Percentiles rank a stretch among this genome's conserved stretches.
phyloP scores from a whole-genome alignment of 2,113 vertebrate species.

The Neolamprologus falcicula region DNA sequence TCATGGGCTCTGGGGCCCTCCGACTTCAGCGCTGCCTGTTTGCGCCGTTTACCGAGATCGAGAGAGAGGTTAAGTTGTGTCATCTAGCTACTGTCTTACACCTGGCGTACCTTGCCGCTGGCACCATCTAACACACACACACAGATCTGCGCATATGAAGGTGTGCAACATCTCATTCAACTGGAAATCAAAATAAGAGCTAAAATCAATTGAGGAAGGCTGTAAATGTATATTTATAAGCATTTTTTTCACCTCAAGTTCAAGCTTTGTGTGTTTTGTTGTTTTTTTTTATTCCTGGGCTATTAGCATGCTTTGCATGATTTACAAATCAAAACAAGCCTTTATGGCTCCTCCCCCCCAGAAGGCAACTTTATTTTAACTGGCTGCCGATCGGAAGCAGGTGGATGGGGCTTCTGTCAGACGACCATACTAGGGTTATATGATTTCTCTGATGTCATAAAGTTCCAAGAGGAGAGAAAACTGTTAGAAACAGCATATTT shows the following conservation, averaged over 20 bases:
- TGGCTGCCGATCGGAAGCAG: background rate
- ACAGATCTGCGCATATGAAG: background rate
- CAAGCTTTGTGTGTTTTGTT: background rate
- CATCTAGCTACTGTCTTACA: conserved; percentile 46
- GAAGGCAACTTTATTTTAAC: background rate
- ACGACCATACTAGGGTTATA: background rate
- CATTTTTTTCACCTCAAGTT: background rate
- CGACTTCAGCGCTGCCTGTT: conserved; percentile 32
- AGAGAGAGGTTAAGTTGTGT: conserved; percentile 62
- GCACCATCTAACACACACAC: conserved; percentile 1
- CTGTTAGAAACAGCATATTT: background rate
- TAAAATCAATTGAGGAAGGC: background rate
- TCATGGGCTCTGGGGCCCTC: conserved; percentile 51
- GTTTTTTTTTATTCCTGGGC: background rate
- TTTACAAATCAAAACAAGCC: background rate
- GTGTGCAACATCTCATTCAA: background rate
- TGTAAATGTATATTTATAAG: background rate
- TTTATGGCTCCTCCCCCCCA: background rate
- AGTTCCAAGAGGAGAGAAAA: background rate
- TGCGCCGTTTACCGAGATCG: conserved; percentile 47
- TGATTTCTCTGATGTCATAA: background rate
- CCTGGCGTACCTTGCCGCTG: conserved; percentile 49
- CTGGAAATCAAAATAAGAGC: background rate
- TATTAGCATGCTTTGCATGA: background rate
- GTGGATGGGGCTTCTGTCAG: background rate